Conservation (phyloP, 2,797 vertebrate species). For the Octomys mimax region DNA sequence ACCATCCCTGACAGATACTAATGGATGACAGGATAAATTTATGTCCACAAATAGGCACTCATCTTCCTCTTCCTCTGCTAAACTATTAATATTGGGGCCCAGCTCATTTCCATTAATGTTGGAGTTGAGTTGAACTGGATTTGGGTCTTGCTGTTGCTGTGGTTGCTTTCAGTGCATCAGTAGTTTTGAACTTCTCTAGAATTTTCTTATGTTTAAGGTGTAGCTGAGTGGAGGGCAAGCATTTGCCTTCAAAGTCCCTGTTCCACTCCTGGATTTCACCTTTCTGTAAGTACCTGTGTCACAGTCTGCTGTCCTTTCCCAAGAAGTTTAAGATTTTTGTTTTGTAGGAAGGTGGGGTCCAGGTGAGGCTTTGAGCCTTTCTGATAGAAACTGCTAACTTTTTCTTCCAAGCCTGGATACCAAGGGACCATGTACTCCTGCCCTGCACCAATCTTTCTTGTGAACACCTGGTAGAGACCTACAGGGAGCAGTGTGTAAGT, state of each 20-base stretch:
- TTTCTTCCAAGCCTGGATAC: background rate
- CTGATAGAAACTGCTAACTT: background rate
- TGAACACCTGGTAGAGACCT: background rate
- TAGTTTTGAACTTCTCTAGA: background rate
- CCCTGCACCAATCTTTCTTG: background rate
- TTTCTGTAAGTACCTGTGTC: background rate
- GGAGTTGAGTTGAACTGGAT: background rate
- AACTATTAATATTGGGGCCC: background rate
- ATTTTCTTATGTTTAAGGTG: background rate
- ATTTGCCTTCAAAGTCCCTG: background rate
- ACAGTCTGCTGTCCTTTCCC: background rate
- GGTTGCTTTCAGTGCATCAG: background rate
- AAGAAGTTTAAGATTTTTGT: background rate
- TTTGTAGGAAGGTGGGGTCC: background rate
- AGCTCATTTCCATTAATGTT: background rate
- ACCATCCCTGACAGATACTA: background rate
- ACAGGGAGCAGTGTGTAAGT: background rate
- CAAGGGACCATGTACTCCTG: background rate
- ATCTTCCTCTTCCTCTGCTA: background rate
- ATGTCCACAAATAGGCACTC: background rate
- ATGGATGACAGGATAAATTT: background rate
- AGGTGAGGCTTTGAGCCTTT: background rate
- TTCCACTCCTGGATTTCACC: background rate
- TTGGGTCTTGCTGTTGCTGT: background rate
- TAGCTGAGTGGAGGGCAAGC: too few relatives aligned